Evolutionary conservation across 2,113 vertebrate genomes (phyloP).

Genomic region (Phylloscopus trochiloides): DNA sequence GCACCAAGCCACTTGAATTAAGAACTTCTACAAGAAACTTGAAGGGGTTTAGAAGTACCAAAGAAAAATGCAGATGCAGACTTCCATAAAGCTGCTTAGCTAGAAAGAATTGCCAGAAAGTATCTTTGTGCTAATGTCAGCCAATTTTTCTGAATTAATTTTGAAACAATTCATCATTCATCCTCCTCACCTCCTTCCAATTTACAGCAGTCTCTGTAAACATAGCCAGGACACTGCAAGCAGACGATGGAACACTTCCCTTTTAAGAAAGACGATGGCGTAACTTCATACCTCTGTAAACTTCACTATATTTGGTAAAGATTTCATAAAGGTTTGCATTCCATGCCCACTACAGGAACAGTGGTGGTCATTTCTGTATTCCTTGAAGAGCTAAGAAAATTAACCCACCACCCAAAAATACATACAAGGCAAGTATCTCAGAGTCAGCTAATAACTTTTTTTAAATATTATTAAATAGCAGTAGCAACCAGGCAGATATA

Average conservation of each 20-base stretch:
- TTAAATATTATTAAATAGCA: neutral
- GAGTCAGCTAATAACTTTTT: neutral
- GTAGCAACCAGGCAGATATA: neutral
- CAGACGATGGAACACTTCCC: slow-evolving; percentile 37
- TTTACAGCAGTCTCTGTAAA: slow-evolving; percentile 31
- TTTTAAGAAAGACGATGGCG: neutral
- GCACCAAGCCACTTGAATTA: neutral
- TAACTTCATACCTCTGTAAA: slow-evolving; percentile 31
- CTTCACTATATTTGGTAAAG: slow-evolving; percentile 63
- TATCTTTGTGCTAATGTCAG: neutral
- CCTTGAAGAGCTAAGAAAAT: neutral
- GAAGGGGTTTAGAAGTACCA: neutral
- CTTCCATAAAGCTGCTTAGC: neutral
- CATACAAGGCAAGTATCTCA: neutral
- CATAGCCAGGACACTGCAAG: neutral
- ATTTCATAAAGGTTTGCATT: neutral
- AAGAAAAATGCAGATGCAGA: neutral
- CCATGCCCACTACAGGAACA: neutral
- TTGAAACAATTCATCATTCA: neutral
- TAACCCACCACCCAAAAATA: neutral
- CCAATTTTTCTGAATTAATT: slow-evolving; percentile 1
- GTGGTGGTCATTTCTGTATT: neutral
- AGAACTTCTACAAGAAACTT: neutral
- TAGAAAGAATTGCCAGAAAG: neutral
- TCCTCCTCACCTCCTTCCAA: neutral